These are phyloP conservation scores for Callospermophilus lateralis DNA, from an alignment of 2,113 vertebrate genomes.

Conservation along the genomic window DNA sequence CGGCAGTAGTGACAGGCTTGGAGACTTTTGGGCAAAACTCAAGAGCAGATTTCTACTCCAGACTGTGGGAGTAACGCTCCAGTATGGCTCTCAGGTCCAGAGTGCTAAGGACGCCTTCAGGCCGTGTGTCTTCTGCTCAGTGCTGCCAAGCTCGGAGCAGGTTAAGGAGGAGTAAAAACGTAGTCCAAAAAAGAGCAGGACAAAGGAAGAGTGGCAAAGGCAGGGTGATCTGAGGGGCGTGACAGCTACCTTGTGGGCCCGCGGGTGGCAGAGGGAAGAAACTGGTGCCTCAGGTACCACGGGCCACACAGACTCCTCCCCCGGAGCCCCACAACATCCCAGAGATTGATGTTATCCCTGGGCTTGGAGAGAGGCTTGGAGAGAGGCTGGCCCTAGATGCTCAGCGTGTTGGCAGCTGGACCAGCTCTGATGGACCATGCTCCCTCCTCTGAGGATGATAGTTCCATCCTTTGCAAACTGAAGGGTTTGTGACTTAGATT, in stretches of 20 bases:
- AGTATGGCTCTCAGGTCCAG: background rate
- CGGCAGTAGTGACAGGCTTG: background rate
- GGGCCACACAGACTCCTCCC: background rate
- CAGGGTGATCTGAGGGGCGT: background rate
- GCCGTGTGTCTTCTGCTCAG: background rate
- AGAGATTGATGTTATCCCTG: background rate
- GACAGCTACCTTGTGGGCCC: background rate
- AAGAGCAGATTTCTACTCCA: background rate
- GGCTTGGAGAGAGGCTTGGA: background rate
- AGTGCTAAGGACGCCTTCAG: background rate
- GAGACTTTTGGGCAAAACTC: background rate
- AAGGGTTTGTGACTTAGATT: background rate
- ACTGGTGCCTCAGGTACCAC: accelerated
- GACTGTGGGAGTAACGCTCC: background rate
- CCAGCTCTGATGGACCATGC: accelerated
- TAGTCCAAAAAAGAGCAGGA: no score
- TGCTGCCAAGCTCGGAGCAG: background rate
- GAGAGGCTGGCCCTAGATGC: background rate
- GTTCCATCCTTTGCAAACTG: background rate
- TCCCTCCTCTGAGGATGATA: background rate
- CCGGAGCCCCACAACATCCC: no score
- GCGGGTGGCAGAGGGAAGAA: background rate
- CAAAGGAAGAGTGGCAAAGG: background rate
- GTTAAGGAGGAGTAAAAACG: background rate
- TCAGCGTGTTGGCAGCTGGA: background rate